Conservation (phyloP, 2,113 vertebrate genomes). For the Tamias sibiricus region DNA sequence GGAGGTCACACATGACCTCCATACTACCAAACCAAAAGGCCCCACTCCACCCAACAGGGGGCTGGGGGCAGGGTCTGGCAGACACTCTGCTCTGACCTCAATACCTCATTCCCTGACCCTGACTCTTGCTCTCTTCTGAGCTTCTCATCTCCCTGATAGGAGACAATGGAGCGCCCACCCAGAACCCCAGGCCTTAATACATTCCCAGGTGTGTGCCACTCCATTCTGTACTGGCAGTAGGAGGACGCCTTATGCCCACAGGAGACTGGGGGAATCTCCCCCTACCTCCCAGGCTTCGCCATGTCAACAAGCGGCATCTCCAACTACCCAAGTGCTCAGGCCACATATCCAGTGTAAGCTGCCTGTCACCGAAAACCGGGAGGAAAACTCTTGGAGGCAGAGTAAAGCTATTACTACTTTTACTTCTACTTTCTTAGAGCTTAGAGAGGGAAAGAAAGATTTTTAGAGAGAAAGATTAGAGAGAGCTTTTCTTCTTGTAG, state of each 20-base stretch:
- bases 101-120: neutral
- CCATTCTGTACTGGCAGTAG: neutral
- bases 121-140: neutral
- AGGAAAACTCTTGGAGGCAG: too few species aligned
- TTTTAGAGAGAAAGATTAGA: too few species aligned
- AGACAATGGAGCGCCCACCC: too few species aligned
- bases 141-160: neutral
- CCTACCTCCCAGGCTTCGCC: neutral
- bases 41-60: neutral
- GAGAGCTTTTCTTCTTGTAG: too few species aligned
- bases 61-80: neutral
- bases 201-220: neutral
- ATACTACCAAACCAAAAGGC: neutral
- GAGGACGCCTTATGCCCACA: too few species aligned
- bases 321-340: neutral
- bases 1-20: neutral
- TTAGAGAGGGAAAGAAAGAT: too few species aligned
- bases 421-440: too few species aligned
- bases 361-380: too few species aligned
- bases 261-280: too few species aligned
- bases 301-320: fast-evolving
- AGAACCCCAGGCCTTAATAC: neutral
- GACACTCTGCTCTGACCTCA: neutral
- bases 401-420: too few species aligned
- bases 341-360: too few species aligned